Evolutionary conservation across 2,888 invertebrate species (phyloP), one percentile per base, ranked within the genome.

Genomic region (Andrena trimmerana): DNA sequence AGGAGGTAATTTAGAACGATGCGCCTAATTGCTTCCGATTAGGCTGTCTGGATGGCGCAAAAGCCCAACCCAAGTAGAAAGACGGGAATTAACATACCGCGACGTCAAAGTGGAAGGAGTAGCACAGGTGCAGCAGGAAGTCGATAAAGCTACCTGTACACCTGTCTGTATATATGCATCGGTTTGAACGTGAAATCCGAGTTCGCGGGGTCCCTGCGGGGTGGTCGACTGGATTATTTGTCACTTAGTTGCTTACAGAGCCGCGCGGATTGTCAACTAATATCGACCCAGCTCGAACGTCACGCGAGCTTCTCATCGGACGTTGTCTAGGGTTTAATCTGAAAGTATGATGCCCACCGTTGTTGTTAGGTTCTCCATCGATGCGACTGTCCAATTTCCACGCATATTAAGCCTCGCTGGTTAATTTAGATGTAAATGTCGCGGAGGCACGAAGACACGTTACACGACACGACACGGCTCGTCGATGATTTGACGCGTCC

Each of bases 61-160:
- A 65, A 72, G 84, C 87, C 86, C 87, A 83, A 72, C 87, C 83
- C 79, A 88, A 84, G 78, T 85, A 80, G 79, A 85, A 86, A 82
- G 80, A 85, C 73, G 83, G 84, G 83, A 86, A 88, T 90, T 86
- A 87, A 79, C 84, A 83, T 80, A 88, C 68, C 60, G 65, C 60
- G 36, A 84, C 86, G 89, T 89, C 89, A 87, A 86, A 86, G 87
- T 77, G 85, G 77, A 77, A 86, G 80, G 83, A 81, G 82, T 86
- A 75, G 68, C 85, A 86, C 92, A 92, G 92, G 92, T 92, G 92
- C 91, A 92, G 90, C 91, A 91, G 92, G 92, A 92, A 92, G 90
- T 91, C 86, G 79, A 86, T 87, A 81, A 78, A 70, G 42, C 59
- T 59, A 29, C 69, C n/a, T 66, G 54, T 57, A 24, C 60, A 48